phyloP scores from a whole-genome alignment of 2,888 invertebrate species.

The Danaus chrysippus region DNA sequence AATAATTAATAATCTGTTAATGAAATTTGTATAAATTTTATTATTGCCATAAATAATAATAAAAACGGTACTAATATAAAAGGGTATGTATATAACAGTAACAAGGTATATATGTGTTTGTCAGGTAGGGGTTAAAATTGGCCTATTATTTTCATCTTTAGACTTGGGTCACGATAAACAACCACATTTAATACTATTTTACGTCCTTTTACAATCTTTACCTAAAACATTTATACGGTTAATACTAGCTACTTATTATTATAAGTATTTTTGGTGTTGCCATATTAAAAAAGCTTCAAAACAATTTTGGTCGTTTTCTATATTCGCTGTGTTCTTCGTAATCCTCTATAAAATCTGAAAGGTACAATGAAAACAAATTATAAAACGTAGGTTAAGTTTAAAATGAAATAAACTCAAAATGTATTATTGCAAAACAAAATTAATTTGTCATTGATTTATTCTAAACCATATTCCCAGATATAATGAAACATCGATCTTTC shows the following conservation, averaged over 20 bases:
- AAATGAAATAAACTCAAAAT: no score
- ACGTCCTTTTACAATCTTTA: conserved; percentile 2
- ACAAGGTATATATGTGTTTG: neutral
- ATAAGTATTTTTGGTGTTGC: conserved; percentile 6
- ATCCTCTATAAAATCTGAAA: neutral
- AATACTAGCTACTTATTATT: neutral
- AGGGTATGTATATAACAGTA: neutral
- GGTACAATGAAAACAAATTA: no score
- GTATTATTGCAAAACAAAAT: no score
- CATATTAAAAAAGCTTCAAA: conserved; percentile 1
- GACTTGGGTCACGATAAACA: neutral
- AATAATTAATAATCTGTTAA: neutral
- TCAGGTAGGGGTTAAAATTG: neutral
- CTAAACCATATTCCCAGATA: no score
- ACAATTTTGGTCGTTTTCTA: conserved; percentile 1
- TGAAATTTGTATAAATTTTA: no score
- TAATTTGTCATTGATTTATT: no score
- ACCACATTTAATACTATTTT: neutral
- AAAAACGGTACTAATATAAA: no score
- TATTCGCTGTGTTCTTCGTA: neutral
- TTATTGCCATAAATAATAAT: no score
- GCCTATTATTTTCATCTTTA: neutral
- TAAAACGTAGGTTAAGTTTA: no score
- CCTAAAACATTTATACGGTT: conserved; percentile 1
- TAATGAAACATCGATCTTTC: no score